phyloP scores from a whole-genome alignment of 2,113 vertebrate species.

The Lepidiolamprologus cunningtoni region DNA sequence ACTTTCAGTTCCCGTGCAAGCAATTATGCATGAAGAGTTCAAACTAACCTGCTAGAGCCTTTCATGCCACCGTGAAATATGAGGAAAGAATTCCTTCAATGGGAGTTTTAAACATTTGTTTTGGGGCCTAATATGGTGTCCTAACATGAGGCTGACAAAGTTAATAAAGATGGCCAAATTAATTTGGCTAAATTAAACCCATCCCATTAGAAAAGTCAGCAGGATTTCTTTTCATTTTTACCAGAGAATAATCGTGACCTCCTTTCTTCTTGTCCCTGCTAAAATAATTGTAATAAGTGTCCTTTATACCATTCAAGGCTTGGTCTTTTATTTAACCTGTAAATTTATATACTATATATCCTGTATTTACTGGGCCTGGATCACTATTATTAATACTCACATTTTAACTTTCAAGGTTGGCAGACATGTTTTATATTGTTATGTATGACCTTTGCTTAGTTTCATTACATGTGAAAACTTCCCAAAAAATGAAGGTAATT shows the following conservation, averaged over 20 bases:
- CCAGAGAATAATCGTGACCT: neutral
- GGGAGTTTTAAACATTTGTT: neutral
- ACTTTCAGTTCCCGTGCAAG: neutral
- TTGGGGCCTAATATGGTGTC: neutral
- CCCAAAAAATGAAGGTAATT: neutral
- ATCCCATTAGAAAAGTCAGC: neutral
- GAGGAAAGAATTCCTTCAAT: neutral
- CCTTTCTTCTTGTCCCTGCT: neutral
- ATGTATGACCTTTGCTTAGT: neutral
- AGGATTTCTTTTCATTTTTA: neutral
- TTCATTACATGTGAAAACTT: neutral
- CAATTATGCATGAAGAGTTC: neutral
- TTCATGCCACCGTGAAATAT: constrained; percentile 17
- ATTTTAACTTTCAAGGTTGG: neutral
- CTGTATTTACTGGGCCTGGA: neutral
- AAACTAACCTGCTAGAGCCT: neutral
- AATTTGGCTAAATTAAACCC: neutral
- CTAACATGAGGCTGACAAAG: neutral
- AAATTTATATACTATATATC: neutral
- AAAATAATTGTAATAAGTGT: neutral
- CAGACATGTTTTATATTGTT: neutral
- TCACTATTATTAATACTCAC: neutral
- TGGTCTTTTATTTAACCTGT: neutral
- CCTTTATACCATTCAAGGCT: neutral
- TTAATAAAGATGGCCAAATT: neutral